Conservation (phyloP, 2,797 vertebrate genomes). For the Manis pentadactyla region DNA sequence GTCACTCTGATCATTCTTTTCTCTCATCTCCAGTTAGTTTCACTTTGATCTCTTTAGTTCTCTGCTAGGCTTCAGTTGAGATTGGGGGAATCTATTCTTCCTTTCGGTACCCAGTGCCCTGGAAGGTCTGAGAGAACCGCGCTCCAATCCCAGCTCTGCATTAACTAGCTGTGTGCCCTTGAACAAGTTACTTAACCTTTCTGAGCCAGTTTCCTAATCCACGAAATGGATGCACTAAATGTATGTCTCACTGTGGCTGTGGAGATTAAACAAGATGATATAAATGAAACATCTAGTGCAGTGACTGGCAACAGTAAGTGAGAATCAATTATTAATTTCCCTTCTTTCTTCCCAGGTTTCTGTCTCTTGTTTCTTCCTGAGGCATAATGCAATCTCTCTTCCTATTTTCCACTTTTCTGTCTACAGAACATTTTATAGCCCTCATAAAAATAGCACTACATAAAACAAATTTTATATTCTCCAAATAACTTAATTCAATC, state of each 20-base stretch:
- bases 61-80: background rate
- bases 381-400: slow-evolving; percentile 11
- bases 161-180: background rate
- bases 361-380: background rate
- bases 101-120: background rate
- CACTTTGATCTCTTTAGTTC: background rate
- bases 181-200: background rate
- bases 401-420: slow-evolving; percentile 58
- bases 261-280: slow-evolving; percentile 30
- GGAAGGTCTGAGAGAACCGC: background rate
- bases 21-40: slow-evolving; percentile 31
- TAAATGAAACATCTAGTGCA: background rate
- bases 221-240: background rate
- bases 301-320: background rate
- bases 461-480: slow-evolving; percentile 73
- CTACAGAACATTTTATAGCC: slow-evolving; percentile 53
- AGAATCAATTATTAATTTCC: slow-evolving; percentile 45
- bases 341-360: slow-evolving; percentile 11
- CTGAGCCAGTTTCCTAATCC: slow-evolving; percentile 33
- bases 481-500: slow-evolving; percentile 76
- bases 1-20: background rate
- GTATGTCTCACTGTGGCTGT: background rate
- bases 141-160: background rate
- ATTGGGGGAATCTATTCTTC: background rate
- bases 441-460: slow-evolving; percentile 76